Evolutionary conservation across 2,113 vertebrate genomes (phyloP), one percentile per base, ranked within the genome.

Genomic region (Misgurnus anguillicaudatus): DNA sequence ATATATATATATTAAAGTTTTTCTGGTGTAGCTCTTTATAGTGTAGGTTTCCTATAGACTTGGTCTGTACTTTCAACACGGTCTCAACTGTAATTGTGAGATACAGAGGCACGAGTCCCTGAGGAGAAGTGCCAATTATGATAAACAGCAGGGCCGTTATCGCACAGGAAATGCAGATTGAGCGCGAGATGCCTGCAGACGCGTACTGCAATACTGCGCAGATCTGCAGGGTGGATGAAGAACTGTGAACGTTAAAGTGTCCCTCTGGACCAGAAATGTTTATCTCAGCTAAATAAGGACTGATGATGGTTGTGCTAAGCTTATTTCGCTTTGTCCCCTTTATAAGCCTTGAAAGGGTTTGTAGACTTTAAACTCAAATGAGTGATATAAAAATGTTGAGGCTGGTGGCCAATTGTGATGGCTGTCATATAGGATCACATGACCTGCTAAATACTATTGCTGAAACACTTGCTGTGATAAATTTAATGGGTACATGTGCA

Each of bases 81-180:
- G 39, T 42, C 55, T 0, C 6, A 60, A 42, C n/a, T 60, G 55
- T 42, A 60, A 24, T 42, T 14, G 39, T 58, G 5, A 31, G 7
- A 70, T 4, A 38, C 31, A 5, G 47, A 51, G 14, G 47, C 67
- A 69, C 13, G 21, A 1, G 41, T 10, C 17, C 19, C 19, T 6
- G 14, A 75, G 82, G 86, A 88, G 87, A 91, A 91, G 76, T 70
- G 85, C 67, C 84, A 83, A 90, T 90, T 89, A 89, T 80, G 85
- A 87, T 88, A 69, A 90, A 87, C 88, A 70, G 79, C 80, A 64
- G 48, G 64, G 62, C 19, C 77, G 81, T 90, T 90, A 91, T 91
- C 89, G 85, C 72, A 60, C 77, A 85, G 87, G 82, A 87, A 89
- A 86, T 87, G 84, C 85, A 87, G 86, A 88, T 90, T 77, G 85